Base-by-base conservation (phyloP, 2,888 invertebrate species). In the Drosophila austrosaltans region DNA sequence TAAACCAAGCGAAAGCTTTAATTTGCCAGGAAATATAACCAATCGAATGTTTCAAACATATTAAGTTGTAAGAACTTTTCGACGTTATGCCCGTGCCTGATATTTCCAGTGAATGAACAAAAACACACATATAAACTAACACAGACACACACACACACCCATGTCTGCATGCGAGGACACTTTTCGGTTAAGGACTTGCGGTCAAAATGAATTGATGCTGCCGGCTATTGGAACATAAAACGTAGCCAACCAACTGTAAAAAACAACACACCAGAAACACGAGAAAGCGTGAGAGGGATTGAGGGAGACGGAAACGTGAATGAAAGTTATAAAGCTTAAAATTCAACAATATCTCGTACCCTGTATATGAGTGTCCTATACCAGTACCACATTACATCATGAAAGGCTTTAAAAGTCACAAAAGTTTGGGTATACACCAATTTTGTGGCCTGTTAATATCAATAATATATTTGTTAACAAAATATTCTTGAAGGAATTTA, bases 171-270 rank as follows among this genome's bases (percentile, higher is more conserved):
- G 12, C 7, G n/a, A 20, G 42, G 20, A 74, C 70, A 73, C 72
- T 78, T 83, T 73, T 61, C 76, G 79, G 69, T n/a, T 64, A 76
- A 76, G 76, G 78, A 75, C 77, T 57, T 81, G 79, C 63, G 82
- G 82, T 78, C 74, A 76, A 72, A 68, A 70, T 64, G 72, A 76
- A 75, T 69, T 78, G 73, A 56, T 76, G 72, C 75, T 69, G 69
- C 60, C 32, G 36, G 63, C 78, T 56, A 62, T 66, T 75, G 69
- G 66, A 76, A 84, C 63, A 80, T 77, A 76, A 73, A 81, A 67
- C 70, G 77, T 54, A 60, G 69, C 54, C 71, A 85, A 63, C 76
- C 80, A 73, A 76, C 79, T 82, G 82, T 85, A 66, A 78, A 74
- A 75, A 85, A 85, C 75, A 72, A 65, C 16, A 40, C 30, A 59